Evolutionary conservation across 2,888 invertebrate genomes (phyloP), one percentile per base, ranked within the genome.

Genomic region (Hyppa rectilinea): DNA sequence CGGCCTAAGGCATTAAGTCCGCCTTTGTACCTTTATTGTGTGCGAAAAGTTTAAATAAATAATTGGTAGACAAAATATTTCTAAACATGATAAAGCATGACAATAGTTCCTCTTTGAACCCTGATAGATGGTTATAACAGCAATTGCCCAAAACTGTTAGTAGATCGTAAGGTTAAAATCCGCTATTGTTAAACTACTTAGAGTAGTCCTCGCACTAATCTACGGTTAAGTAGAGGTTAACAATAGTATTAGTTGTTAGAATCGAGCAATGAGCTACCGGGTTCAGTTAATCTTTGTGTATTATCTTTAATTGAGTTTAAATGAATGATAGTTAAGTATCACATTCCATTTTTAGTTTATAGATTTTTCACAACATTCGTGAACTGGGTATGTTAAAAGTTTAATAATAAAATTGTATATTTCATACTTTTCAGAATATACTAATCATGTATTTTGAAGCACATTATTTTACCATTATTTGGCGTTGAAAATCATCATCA

Each of bases 131-230:
- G 43, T 36, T 58, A 6, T 14, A 45, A 12, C 20, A 38, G 49
- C 12, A 38, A 45, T 38, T 38, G 12, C 45, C 45, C 2, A 29
- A 65, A 55, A 53, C 26, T 23, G 34, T 60, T 47, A 56, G 7
- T 53, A 63, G 40, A 50, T 66, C 56, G n/a, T 45, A 23, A 62
- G 31, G 74, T 73, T 66, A 36, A 31, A 71, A 45, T 68, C 52
- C n/a, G n/a, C 26, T 20, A 23, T 53, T 34, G 43, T 56, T 64
- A 23, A 76, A 67, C 45, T 47, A 34, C 56, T 81, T 56, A 81
- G 38, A 49, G 31, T 70, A 75, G 75, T 81, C 76, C 65, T 45
- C 56, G 49, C 50, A 56, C 31, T 81, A 62, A 81, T 81, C 77
- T 67, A 43, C 29, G 47, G 50, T 61, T 58, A 58, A 64, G 52